A percentile compares a stretch with the other conserved stretches of the same genome.
Evolutionary conservation across 2,888 invertebrate species (phyloP).

Genomic region (Hipparchia sbordonii): DNA sequence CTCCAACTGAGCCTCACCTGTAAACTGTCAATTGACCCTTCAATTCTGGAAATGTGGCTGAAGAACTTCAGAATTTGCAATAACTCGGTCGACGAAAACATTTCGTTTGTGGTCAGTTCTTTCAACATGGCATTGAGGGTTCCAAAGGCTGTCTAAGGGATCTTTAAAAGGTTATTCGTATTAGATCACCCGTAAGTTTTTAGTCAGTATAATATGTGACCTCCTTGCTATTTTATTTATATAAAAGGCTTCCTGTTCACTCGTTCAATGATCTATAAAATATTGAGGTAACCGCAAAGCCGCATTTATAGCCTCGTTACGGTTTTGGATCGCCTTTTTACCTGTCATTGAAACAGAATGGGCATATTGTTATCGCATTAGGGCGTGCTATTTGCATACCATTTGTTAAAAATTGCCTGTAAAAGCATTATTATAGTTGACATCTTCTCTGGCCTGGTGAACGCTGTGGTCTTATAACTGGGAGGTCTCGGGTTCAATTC

Average conservation of each 20-base stretch:
- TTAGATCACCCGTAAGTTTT: neutral
- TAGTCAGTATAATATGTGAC: neutral
- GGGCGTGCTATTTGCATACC: neutral
- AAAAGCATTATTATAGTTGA: too few species aligned
- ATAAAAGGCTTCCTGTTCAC: neutral
- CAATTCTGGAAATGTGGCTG: too few species aligned
- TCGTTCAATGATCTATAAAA: constrained; percentile 1
- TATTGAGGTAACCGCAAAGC: neutral
- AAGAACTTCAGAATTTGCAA: too few species aligned
- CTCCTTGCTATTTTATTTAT: neutral
- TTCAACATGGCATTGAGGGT: too few species aligned
- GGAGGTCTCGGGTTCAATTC: too few species aligned
- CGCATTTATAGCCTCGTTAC: constrained; percentile 5
- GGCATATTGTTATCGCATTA: constrained; percentile 6
- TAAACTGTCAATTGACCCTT: too few species aligned
- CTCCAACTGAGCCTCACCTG: too few species aligned
- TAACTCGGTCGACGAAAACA: too few species aligned
- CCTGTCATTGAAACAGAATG: neutral
- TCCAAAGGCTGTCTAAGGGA: too few species aligned
- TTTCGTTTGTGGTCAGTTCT: too few species aligned
- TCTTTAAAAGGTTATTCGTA: neutral
- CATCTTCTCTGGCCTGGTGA: too few species aligned
- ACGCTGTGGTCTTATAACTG: too few species aligned
- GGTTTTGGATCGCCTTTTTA: constrained; percentile 2
- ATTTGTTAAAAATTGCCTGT: neutral